Conservation (phyloP, 2,113 vertebrate genomes). For the Pterocles gutturalis region DNA sequence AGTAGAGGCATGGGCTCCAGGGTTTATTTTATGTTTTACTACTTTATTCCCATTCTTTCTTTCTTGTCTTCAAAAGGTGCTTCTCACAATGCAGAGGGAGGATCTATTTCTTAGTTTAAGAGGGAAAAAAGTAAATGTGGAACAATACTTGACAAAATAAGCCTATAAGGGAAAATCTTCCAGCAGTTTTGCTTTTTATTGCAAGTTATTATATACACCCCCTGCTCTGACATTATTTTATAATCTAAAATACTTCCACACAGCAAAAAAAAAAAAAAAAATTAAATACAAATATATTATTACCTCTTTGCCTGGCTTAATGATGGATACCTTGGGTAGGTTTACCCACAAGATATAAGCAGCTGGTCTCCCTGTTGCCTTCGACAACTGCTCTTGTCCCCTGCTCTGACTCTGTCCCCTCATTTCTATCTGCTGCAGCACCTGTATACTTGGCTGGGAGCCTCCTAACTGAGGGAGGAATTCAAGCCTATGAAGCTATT, state of each 20-base stretch:
- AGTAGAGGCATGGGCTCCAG: neutral
- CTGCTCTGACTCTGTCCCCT: neutral
- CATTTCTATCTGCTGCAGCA: neutral
- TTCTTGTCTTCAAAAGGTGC: constrained; percentile 30
- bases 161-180: neutral
- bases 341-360: neutral
- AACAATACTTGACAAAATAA: constrained; percentile 62
- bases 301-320: neutral
- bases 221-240: constrained; percentile 13
- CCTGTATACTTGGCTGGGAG: neutral
- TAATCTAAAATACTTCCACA: neutral
- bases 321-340: neutral
- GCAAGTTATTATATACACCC: neutral
- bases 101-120: constrained; percentile 51
- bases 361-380: neutral
- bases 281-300: neutral
- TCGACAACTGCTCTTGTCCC: neutral
- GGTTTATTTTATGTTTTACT: constrained; percentile 22
- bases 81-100: constrained; percentile 51
- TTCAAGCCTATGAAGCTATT: neutral
- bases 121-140: constrained; percentile 40
- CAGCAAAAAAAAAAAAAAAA: neutral
- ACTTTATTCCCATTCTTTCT: constrained; percentile 11
- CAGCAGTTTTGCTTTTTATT: constrained; percentile 15
- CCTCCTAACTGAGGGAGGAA: neutral